Base-by-base conservation (phyloP, 2,113 vertebrate genomes). In the Phyllostomus hastatus region DNA sequence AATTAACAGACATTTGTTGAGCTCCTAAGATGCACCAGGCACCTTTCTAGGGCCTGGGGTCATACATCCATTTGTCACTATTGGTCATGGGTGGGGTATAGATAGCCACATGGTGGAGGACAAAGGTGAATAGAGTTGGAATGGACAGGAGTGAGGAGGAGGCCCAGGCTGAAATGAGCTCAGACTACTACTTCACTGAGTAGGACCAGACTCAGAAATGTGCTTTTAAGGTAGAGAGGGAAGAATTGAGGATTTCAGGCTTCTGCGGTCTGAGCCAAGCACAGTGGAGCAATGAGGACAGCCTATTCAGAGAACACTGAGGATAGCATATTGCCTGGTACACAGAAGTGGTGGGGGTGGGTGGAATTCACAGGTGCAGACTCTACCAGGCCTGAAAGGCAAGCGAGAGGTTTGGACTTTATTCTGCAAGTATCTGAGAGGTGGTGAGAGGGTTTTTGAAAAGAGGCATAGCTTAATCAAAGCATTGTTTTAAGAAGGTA, bases 401-500 rank as follows among this genome's bases (percentile, higher is more conserved):
- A 16, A 10, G 48, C 52, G 15, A 5, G 54, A 57, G 33, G 48
- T 41, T 94, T 90, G 76, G 48, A 72, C 97, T 96, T 91, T 33
- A 95, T 95, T 50, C 82, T 1, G 1, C 33, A 70, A 46, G 22
- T 61, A 2, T 26, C 35, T 61, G 3, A 50, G 67, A 73, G 38
- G n/a, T 59, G 72, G 43, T 38, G 10, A 61, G 72, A 87, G 22
- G 31, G 8, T 76, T 96, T 91, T 84, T 80, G 46, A 35, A 89
- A 57, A 16, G 52, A n/a, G 20, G 14, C 1, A 2, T 61, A 17
- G 61, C n/a, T 46, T 82, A 88, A 79, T 73, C 54, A 22, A 91
- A 93, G 79, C 75, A 31, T 87, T 90, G 72, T 91, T 86, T 96
- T 90, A 57, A 91, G 54, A 89, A 91, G 83, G 61, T 59, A 87